These are phyloP conservation scores for Strigops habroptila DNA, from an alignment of 2,113 vertebrate genomes.

Conservation along the genomic window DNA sequence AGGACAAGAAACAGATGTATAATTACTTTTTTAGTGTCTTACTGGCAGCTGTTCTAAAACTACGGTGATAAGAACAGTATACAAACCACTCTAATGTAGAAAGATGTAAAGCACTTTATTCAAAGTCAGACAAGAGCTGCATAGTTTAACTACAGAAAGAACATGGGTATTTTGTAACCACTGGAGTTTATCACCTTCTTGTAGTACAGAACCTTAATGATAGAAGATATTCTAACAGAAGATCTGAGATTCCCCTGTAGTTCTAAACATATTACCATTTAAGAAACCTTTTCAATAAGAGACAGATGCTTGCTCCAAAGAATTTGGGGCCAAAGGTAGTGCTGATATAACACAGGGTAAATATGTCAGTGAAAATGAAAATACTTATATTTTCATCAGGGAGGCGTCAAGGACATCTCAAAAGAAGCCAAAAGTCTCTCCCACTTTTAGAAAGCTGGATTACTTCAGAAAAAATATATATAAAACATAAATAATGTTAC, in stretches of 20 bases:
- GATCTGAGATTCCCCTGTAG: background rate
- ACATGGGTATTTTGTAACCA: background rate
- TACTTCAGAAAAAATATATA: background rate
- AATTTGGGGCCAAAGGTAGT: background rate
- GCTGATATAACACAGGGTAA: background rate
- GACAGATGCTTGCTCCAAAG: background rate
- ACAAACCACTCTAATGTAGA: background rate
- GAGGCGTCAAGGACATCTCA: background rate
- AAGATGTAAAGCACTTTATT: background rate
- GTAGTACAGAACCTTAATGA: background rate
- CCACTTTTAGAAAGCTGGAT: background rate
- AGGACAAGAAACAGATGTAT: constrained; percentile 32
- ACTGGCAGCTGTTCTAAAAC: constrained; percentile 35
- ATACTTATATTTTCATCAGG: background rate
- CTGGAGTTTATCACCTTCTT: background rate
- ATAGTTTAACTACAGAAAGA: background rate
- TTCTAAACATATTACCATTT: background rate
- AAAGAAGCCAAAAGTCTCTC: background rate
- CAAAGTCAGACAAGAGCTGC: constrained; percentile 13
- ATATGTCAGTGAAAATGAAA: background rate
- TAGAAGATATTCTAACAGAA: background rate
- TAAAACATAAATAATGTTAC: background rate
- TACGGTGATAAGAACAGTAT: background rate
- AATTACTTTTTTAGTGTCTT: constrained; percentile 48
- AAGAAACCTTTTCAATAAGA: background rate